Percentiles rank a stretch among this genome's conserved stretches.
These are phyloP conservation scores for Pogonognathellus flavescens DNA, from an alignment of 1,140 invertebrate species.

Conservation along the genomic window DNA sequence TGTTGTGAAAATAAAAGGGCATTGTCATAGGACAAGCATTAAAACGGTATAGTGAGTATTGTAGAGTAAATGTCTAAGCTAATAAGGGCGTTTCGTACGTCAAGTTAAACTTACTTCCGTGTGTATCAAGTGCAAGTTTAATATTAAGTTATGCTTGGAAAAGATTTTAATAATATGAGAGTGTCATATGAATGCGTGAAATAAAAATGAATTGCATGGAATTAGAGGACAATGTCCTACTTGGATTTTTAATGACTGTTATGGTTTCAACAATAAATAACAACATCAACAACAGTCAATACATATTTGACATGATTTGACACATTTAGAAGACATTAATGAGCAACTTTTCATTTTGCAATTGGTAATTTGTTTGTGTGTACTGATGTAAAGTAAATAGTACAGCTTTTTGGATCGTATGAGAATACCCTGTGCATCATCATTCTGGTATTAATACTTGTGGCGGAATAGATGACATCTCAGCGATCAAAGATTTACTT, in stretches of 20 bases:
- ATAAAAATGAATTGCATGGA: not conserved
- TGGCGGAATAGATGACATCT: not conserved
- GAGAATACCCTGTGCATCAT: not conserved
- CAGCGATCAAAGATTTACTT: not conserved
- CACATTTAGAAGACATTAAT: conserved; percentile 45
- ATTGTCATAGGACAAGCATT: conserved; percentile 29
- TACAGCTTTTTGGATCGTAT: not conserved
- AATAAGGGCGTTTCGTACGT: no score
- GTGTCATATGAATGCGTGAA: not conserved
- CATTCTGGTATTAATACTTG: conserved; percentile 22
- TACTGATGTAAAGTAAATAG: not conserved
- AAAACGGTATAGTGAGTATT: conserved; percentile 17
- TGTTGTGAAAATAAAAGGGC: not conserved
- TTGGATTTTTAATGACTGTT: conserved; percentile 47
- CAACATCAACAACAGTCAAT: conserved; percentile 38
- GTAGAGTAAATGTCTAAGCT: not conserved
- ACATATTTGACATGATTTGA: conserved; percentile 21
- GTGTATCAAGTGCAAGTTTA: not conserved
- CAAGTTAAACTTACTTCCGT: not conserved
- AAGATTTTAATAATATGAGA: not conserved
- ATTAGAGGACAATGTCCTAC: conserved; percentile 17
- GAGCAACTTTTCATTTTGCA: conserved; percentile 37
- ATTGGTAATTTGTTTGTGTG: conserved; percentile 41
- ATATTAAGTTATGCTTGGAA: not conserved
- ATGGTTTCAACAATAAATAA: conserved; percentile 49